Percentiles rank a stretch among this genome's conserved stretches.
Evolutionary conservation across 2,888 invertebrate species (phyloP).

Genomic region (Cactoblastis cactorum): DNA sequence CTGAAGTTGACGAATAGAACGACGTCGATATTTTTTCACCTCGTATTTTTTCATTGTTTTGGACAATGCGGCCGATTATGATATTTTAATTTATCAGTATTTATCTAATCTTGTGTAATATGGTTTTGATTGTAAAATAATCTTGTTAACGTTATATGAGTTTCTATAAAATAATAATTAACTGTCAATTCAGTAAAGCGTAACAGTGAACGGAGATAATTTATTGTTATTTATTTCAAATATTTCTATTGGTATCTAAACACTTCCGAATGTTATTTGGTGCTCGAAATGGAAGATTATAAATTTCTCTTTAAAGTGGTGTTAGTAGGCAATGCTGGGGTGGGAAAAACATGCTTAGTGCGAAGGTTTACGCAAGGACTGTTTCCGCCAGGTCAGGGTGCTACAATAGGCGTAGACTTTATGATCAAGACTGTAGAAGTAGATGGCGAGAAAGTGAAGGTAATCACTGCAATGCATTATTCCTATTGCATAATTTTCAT

Average conservation of each 20-base stretch:
- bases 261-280: conserved; percentile 57
- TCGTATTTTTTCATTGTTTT: conserved; percentile 36
- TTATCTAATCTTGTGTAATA: conserved; percentile 58
- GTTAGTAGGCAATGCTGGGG: conserved; percentile 98
- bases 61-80: conserved; percentile 24
- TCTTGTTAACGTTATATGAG: conserved; percentile 41
- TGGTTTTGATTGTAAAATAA: conserved; percentile 52
- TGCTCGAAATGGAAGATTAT: conserved; percentile 94
- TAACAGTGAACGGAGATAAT: conserved; percentile 52
- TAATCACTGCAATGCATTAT: conserved; percentile 49
- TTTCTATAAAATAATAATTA: conserved; percentile 44
- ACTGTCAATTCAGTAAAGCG: conserved; percentile 58
- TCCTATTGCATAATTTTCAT: conserved; percentile 42
- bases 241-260: conserved; percentile 21
- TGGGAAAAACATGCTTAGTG: conserved; percentile 98
- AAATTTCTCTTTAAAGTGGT: conserved; percentile 99
- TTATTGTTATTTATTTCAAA: conserved; percentile 33
- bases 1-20: neutral
- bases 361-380: conserved; percentile 98
- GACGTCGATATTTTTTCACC: conserved; percentile 33
- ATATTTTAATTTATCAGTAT: conserved; percentile 26
- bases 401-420: conserved; percentile 99
- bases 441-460: conserved; percentile 96
- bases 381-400: conserved; percentile 98
- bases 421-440: conserved; percentile 99